A percentile compares a stretch with the other conserved stretches of the same genome.
Evolutionary conservation across 1,140 invertebrate species (phyloP).

Genomic region (Sycophaga agraensis): DNA sequence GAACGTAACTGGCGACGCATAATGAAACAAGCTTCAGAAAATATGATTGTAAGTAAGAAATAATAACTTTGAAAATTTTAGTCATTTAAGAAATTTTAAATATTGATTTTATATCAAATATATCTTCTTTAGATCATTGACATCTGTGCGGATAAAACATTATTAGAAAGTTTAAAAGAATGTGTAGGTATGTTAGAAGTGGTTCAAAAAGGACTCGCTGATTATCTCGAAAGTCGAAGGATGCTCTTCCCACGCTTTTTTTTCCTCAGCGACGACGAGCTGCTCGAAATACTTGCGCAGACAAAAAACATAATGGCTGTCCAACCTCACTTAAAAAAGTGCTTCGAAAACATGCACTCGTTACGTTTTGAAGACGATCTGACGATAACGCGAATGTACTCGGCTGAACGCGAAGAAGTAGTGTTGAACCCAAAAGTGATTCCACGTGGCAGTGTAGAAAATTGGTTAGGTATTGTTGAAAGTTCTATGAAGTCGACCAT

Average conservation of each 20-base stretch:
- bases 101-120: not conserved
- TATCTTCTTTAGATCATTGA: constrained; percentile 63
- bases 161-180: constrained; percentile 70
- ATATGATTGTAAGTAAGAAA: constrained; percentile 61
- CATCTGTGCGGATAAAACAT: constrained; percentile 61
- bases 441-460: constrained; percentile 73
- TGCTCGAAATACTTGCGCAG: constrained; percentile 75
- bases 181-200: constrained; percentile 68
- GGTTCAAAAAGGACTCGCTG: constrained; percentile 71
- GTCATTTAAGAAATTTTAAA: not conserved
- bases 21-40: constrained; percentile 69
- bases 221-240: constrained; percentile 75
- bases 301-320: constrained; percentile 73
- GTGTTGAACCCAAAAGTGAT: constrained; percentile 64
- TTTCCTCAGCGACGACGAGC: constrained; percentile 78
- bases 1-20: constrained; percentile 74
- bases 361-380: constrained; percentile 70
- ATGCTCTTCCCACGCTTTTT: constrained; percentile 73
- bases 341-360: constrained; percentile 74
- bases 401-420: constrained; percentile 75
- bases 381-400: constrained; percentile 76
- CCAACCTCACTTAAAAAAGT: constrained; percentile 77
- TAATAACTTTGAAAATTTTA: too few relatives aligned
- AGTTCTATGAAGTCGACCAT: constrained; percentile 67
- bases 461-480: constrained; percentile 73